A percentile compares a stretch with the other conserved stretches of the same genome.
Conservation (phyloP, 2,113 vertebrate genomes). For the Theristicus caerulescens region DNA sequence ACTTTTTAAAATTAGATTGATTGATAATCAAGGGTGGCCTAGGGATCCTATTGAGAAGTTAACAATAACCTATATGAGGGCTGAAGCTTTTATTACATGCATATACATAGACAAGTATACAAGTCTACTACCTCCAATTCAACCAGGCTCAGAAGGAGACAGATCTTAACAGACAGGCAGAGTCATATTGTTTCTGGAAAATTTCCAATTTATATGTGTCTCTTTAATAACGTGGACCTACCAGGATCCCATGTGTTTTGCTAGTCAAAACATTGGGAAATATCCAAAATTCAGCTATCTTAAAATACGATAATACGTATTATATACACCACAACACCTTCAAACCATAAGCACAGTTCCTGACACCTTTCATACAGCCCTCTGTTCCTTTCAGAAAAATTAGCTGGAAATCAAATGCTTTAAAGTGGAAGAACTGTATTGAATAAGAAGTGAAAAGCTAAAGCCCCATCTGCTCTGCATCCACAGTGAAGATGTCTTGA, state of each 20-base stretch:
- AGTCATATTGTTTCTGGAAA: conserved; percentile 5
- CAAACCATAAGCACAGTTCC: neutral
- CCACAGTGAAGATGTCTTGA: neutral
- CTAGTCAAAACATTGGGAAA: conserved; percentile 46
- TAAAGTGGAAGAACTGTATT: neutral
- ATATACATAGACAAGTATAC: neutral
- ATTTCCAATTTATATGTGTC: neutral
- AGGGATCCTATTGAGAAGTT: neutral
- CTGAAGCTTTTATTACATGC: neutral
- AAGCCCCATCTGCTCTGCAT: neutral
- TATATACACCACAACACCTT: neutral
- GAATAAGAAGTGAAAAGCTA: neutral
- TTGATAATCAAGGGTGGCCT: neutral
- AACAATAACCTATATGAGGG: neutral
- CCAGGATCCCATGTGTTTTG: neutral
- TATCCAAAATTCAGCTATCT: conserved; percentile 1
- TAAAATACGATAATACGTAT: neutral
- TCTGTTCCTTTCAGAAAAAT: neutral
- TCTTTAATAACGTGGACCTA: neutral
- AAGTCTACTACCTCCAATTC: neutral
- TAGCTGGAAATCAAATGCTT: neutral
- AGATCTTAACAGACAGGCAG: neutral
- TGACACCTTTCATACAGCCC: neutral
- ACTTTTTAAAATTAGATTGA: neutral
- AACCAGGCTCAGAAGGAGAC: neutral